These are phyloP conservation scores for Nebria ingens DNA, from an alignment of 1,140 invertebrate genomes.

Conservation along the genomic window DNA sequence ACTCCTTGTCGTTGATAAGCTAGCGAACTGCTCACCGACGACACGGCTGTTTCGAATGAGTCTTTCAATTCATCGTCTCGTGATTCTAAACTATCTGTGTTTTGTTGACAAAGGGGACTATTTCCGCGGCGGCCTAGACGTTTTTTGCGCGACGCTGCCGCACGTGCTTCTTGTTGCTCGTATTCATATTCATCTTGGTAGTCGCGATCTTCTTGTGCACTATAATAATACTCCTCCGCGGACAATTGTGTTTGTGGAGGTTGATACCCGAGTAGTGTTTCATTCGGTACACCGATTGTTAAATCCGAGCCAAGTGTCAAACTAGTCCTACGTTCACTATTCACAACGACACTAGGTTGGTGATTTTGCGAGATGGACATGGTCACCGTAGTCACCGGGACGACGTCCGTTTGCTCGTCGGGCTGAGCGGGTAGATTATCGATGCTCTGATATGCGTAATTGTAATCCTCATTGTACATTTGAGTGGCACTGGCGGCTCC, in stretches of 20 bases:
- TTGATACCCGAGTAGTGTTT: not conserved
- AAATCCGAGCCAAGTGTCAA: not conserved
- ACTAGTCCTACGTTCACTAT: conserved; percentile 19
- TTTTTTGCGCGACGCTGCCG: conserved; percentile 23
- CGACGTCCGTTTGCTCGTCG: not conserved
- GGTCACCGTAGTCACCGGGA: not conserved
- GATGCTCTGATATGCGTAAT: conserved; percentile 53
- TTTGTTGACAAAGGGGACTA: conserved; percentile 34
- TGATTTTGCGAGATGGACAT: conserved; percentile 16
- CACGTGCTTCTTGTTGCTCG: conserved; percentile 16
- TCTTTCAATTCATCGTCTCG: conserved; percentile 45
- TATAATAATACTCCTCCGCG: conserved; percentile 18
- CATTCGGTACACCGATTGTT: not conserved
- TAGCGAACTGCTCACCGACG: conserved; percentile 37
- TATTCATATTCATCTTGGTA: conserved; percentile 35
- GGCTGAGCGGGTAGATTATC: conserved; percentile 30
- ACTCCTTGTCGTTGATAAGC: conserved; percentile 25
- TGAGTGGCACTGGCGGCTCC: conserved; percentile 39
- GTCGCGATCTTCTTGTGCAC: conserved; percentile 23
- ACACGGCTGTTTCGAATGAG: conserved; percentile 49
- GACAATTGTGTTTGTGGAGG: not conserved
- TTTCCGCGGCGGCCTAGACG: conserved; percentile 30
- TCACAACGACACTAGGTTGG: conserved; percentile 20
- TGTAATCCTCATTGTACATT: conserved; percentile 57
- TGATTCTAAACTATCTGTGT: conserved; percentile 45